These are phyloP conservation scores for Drosophila nikananu DNA, from an alignment of 1,140 invertebrate genomes.

Conservation along the genomic window DNA sequence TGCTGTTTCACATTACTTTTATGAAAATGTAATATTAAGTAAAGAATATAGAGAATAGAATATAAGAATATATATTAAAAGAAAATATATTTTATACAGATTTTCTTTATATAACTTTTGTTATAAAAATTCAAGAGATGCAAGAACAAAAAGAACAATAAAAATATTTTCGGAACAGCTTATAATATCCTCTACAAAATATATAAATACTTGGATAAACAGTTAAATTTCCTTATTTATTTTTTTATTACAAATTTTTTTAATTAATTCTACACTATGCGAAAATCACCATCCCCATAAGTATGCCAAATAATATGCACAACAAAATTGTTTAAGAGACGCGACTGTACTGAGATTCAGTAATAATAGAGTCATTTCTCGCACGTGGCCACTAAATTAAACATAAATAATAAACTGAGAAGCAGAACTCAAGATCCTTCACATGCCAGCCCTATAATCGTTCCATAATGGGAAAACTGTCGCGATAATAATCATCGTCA, in stretches of 20 bases:
- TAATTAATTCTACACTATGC: neutral
- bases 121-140: too few species aligned
- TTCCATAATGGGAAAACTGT: slow-evolving; percentile 41
- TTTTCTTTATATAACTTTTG: too few species aligned
- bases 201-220: neutral
- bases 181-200: neutral
- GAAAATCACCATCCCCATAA: neutral
- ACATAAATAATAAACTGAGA: slow-evolving; percentile 34
- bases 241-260: neutral
- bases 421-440: slow-evolving; percentile 8
- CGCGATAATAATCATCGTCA: slow-evolving; percentile 32
- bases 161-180: too few species aligned
- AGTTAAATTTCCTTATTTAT: neutral
- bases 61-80: too few species aligned
- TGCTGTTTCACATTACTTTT: neutral
- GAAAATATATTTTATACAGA: too few species aligned
- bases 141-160: neutral
- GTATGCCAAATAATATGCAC: slow-evolving; percentile 5
- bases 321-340: too few species aligned
- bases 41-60: too few species aligned
- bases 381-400: slow-evolving; percentile 45
- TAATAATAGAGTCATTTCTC: slow-evolving; percentile 9
- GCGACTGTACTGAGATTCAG: slow-evolving; percentile 5
- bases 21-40: too few species aligned
- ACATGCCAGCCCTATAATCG: slow-evolving; percentile 41